Conservation (phyloP, 2,888 invertebrate species). For the Leptinotarsa juncta region DNA sequence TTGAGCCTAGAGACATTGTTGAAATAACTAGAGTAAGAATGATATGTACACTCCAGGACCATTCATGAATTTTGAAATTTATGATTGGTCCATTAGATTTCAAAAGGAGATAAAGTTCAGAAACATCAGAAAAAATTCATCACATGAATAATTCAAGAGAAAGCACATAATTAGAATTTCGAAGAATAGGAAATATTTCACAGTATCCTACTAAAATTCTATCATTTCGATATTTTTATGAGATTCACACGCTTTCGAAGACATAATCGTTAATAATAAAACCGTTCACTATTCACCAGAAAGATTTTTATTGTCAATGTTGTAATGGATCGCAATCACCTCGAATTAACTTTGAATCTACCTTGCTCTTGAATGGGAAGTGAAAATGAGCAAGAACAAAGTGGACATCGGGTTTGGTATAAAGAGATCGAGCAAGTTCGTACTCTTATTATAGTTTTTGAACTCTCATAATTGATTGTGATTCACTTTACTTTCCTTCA, state of each 20-base stretch:
- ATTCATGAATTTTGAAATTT: no score
- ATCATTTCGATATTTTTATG: neutral
- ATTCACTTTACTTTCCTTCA: conserved; percentile 22
- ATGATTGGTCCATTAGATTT: no score
- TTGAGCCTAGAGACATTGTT: no score
- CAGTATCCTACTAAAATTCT: neutral
- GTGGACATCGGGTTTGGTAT: neutral
- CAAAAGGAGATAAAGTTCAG: no score
- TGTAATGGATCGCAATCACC: neutral
- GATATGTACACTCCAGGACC: no score
- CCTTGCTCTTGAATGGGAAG: neutral
- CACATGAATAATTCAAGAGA: no score
- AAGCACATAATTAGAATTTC: no score
- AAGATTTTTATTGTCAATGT: neutral
- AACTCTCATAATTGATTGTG: neutral
- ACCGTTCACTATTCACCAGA: neutral
- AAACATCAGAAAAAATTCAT: no score
- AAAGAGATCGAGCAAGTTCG: neutral
- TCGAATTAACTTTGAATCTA: neutral
- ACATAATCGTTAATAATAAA: conserved; percentile 1
- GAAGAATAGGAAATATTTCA: no score
- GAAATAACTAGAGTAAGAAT: no score
- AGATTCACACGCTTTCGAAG: conserved; percentile 6
- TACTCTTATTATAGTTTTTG: neutral
- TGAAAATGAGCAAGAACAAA: conserved; percentile 10